Percentiles rank a stretch among this genome's conserved stretches.
These are phyloP conservation scores for Ylistrum balloti DNA, from an alignment of 1,140 invertebrate species.

Conservation along the genomic window DNA sequence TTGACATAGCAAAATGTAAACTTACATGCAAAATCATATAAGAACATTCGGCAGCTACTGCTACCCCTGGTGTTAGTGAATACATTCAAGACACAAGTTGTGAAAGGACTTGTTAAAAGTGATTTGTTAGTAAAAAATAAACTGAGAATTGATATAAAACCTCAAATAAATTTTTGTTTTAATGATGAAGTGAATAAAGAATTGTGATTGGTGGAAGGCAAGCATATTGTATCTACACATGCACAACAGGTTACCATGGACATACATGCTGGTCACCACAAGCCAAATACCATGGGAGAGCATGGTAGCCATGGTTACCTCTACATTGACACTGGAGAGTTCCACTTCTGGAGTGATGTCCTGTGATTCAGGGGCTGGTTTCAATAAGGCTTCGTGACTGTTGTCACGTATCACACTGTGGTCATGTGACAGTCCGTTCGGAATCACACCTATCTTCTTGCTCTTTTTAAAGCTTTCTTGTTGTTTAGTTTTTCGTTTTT, in stretches of 20 bases:
- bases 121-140: background rate
- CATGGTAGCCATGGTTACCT: slow-evolving; percentile 45
- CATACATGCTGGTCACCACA: slow-evolving; percentile 31
- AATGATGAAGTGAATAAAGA: background rate
- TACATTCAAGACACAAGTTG: background rate
- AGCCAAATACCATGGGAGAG: background rate
- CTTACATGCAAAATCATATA: background rate
- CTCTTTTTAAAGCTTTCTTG: slow-evolving; percentile 57
- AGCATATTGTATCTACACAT: background rate
- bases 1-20: background rate
- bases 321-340: slow-evolving; percentile 53
- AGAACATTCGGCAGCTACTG: background rate
- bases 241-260: slow-evolving; percentile 10
- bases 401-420: slow-evolving; percentile 66
- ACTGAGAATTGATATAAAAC: background rate
- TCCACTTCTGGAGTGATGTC: slow-evolving; percentile 62
- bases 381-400: slow-evolving; percentile 66
- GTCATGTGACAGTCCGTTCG: slow-evolving; percentile 73
- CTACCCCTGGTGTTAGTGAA: background rate
- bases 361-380: slow-evolving; percentile 56
- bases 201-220: background rate
- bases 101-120: background rate
- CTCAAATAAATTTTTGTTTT: background rate
- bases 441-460: slow-evolving; percentile 57
- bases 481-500: slow-evolving; percentile 67